Evolutionary conservation across 2,113 vertebrate species (phyloP), one percentile per base, ranked within the genome.

Genomic region (Pelodiscus sinensis): DNA sequence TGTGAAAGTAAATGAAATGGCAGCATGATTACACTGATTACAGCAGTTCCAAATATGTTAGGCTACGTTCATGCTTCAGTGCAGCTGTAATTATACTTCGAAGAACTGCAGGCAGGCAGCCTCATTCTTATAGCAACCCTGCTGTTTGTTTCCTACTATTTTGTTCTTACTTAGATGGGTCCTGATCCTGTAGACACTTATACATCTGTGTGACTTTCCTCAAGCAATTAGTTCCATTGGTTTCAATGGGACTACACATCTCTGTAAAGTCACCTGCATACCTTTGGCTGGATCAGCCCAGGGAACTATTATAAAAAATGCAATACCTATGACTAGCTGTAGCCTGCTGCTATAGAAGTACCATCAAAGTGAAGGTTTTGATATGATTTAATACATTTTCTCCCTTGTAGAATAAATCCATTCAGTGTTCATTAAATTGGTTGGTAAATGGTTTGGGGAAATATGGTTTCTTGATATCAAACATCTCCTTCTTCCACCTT

Each of bases 1-100:
- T 79, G 94, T 82, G 94, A 88, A 84, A 94, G 86, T 84, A 95
- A 93, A 97, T 96, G 94, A 97, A 98, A 97, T 92, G 89, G 96
- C 93, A 96, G 94, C 92, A 73, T 96, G 97, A 97, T 98, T 97
- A 97, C 92, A 55, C 94, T 97, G 97, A 98, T 97, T 97, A 94
- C 92, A 93, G 90, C 31, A 21, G 93, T 89, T 97, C 92, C 96
- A 97, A 94, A 97, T 96, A 93, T 18, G 62, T 90, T 89, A 51
- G 91, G 94, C 96, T 96, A 83, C 95, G 95, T 97, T 97, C 97
- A 96, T 79, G 95, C 97, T 97, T 97, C 95, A 92, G n/a, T 65
- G 94, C 92, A 75, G 94, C 95, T 96, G 92, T 97, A 97, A 98
- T 97, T 97, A 95, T 84, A 83, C 94, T 96, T 95, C 93, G 92